Base-by-base conservation (phyloP, 2,113 vertebrate genomes). In the Nesogale talazaci region DNA sequence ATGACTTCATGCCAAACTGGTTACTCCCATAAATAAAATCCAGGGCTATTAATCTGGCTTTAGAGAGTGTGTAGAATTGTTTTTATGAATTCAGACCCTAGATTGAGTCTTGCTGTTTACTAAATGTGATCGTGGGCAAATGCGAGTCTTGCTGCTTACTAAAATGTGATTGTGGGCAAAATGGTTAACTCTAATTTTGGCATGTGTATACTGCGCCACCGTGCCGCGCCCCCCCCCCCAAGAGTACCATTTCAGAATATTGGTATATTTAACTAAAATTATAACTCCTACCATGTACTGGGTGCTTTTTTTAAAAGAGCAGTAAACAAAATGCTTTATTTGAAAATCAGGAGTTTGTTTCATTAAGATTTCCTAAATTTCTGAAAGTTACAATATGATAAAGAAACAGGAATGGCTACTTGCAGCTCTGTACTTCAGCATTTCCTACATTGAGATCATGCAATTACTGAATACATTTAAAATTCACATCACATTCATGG, bases 1-100 rank as follows among this genome's bases (percentile, higher is more conserved):
- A 92, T 96, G 91, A 96, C 42, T 95, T 96, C 95, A 97, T 72
- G 27, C 56, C 95, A 95, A 96, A 94, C 1, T 91, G 83, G 93
- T 90, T 91, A 95, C 95, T 96, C 91, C 87, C 87, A 0, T 83
- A 92, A 97, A n/a, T 38, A 94, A 94, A 92, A 95, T 70, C 94
- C 93, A 93, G 86, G 36, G 88, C 80, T 96, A 80, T 59, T 74
- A 87, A 79, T 78, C 90, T 61, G 67, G 25, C 19, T 87, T 80
- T 61, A 63, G 16, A 90, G 70, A 88, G 20, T 10, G 0, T 20
- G 88, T 34, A 81, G 85, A 3, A 87, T 20, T 42, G 5, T 78
- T 76, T 67, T 86, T 78, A 90, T 90, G 22, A 93, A 83, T 31
- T 75, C 9, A 88, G n/a, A 69, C 17, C 57, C 42, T 86, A 79